A percentile compares a stretch with the other conserved stretches of the same genome.
Evolutionary conservation across 2,888 invertebrate genomes (phyloP).

Genomic region (Mystacides longicornis): DNA sequence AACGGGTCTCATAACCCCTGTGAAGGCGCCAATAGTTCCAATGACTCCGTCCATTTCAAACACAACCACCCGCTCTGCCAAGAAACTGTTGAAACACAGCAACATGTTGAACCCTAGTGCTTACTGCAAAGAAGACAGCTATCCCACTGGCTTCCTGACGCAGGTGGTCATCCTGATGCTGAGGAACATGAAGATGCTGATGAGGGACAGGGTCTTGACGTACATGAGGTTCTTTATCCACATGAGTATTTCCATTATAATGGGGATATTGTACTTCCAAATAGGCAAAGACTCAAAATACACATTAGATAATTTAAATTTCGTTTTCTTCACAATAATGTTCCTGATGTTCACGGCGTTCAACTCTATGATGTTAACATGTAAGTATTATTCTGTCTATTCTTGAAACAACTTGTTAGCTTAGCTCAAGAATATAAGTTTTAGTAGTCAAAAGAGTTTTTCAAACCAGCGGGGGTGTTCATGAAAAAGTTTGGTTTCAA

Average conservation of each 20-base stretch:
- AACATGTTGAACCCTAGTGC: conserved; percentile 23
- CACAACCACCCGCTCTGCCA: conserved; percentile 27
- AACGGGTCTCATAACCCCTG: conserved; percentile 45
- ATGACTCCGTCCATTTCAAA: conserved; percentile 28
- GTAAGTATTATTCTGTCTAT: conserved; percentile 54
- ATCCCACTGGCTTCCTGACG: conserved; percentile 51
- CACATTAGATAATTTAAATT: conserved; percentile 78
- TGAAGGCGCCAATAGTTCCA: conserved; percentile 38
- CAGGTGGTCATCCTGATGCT: conserved; percentile 55
- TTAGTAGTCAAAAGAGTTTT: too few relatives aligned
- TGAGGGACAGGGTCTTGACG: conserved; percentile 68
- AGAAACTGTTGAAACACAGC: conserved; percentile 21
- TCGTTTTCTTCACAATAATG: conserved; percentile 85
- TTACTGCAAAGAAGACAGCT: conserved; percentile 35
- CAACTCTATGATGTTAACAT: conserved; percentile 81
- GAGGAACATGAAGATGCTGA: conserved; percentile 55
- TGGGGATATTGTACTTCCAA: conserved; percentile 75
- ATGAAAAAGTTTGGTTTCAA: too few relatives aligned
- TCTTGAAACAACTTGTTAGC: too few relatives aligned
- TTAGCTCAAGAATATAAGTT: too few relatives aligned
- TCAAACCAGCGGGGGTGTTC: too few relatives aligned
- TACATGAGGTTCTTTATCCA: conserved; percentile 74
- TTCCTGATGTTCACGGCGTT: conserved; percentile 93
- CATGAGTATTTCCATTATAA: conserved; percentile 67
- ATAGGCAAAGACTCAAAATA: conserved; percentile 82